phyloP scores from a whole-genome alignment of 1,140 invertebrate species.

The Sitodiplosis mosellana region DNA sequence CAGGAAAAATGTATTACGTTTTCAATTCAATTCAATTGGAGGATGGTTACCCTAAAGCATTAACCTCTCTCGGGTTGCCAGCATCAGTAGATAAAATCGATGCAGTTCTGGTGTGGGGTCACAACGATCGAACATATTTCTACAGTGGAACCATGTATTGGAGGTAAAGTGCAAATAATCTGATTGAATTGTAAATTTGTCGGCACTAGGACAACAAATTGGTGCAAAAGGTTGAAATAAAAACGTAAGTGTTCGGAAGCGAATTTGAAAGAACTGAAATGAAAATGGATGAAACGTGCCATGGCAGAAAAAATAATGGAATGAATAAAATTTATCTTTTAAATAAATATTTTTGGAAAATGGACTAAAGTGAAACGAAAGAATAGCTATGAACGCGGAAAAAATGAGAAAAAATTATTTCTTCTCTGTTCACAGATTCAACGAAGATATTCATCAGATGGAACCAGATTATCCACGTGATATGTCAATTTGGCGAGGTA shows the following conservation, averaged over 20 bases:
- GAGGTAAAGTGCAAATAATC: conserved; percentile 37
- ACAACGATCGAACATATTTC: conserved; percentile 73
- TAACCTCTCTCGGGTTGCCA: conserved; percentile 63
- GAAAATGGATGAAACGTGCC: too few species aligned
- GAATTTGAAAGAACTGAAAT: too few species aligned
- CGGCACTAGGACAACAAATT: too few species aligned
- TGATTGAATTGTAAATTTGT: not conserved
- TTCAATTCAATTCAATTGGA: conserved; percentile 49
- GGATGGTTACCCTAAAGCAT: conserved; percentile 49
- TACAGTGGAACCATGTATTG: conserved; percentile 83
- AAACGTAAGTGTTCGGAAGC: too few species aligned
- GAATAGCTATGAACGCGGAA: too few species aligned
- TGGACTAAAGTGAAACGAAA: too few species aligned
- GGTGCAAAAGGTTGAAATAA: too few species aligned
- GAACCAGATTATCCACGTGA: conserved; percentile 76
- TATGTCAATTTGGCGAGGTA: conserved; percentile 72
- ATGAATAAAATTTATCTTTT: too few species aligned
- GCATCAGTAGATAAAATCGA: conserved; percentile 59
- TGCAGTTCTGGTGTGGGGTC: conserved; percentile 78
- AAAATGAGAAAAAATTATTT: conserved; percentile 7
- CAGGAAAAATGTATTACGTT: conserved; percentile 53
- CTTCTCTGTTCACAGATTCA: conserved; percentile 33
- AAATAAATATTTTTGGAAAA: too few species aligned
- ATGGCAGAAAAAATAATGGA: too few species aligned
- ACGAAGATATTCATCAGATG: conserved; percentile 53